Evolutionary conservation across 2,888 invertebrate genomes (phyloP), one percentile per base, ranked within the genome.

Genomic region (Tholera decimalis): DNA sequence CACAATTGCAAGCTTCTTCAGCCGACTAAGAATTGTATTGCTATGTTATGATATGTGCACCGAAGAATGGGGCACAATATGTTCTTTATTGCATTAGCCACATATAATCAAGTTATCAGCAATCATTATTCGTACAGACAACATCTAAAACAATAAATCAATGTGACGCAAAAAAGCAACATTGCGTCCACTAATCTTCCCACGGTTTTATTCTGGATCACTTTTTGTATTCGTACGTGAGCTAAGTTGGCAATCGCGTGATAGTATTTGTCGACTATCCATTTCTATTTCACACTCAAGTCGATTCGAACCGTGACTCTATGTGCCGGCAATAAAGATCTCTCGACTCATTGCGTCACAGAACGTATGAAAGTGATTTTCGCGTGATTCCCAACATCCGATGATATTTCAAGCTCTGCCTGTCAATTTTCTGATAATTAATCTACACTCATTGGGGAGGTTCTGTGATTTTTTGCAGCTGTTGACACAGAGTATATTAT

Each of bases 181-280:
- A 51, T 69, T 71, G 70, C 67, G 70, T 75, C 72, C 77, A 76
- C 74, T 72, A 77, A 79, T 80, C 74, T 88, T 88, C 88, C 85
- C 88, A 88, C 88, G 86, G 79, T 83, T 56, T 76, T 80, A 79
- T 80, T 83, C 83, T 78, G 83, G 80, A 84, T 83, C 75, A 77
- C 64, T 85, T 86, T 83, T 87, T 87, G 73, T 71, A 57, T 62
- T 58, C 62, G 76, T 82, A 83, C 85, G 82, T 83, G 85, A 85
- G 77, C 60, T 77, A 78, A 82, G 80, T 79, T 74, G 59, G 78
- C 85, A 82, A 88, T 88, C 83, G 86, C 88, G 88, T 88, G 87
- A 87, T 86, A 78, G 73, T 84, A 86, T 86, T 83, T 77, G 80
- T 73, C 78, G 78, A 83, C 79, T 83, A 83, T 83, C 81, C 77